phyloP scores from a whole-genome alignment of 92 coral and sea anemone genomes.

The Galaxea fascicularis region DNA sequence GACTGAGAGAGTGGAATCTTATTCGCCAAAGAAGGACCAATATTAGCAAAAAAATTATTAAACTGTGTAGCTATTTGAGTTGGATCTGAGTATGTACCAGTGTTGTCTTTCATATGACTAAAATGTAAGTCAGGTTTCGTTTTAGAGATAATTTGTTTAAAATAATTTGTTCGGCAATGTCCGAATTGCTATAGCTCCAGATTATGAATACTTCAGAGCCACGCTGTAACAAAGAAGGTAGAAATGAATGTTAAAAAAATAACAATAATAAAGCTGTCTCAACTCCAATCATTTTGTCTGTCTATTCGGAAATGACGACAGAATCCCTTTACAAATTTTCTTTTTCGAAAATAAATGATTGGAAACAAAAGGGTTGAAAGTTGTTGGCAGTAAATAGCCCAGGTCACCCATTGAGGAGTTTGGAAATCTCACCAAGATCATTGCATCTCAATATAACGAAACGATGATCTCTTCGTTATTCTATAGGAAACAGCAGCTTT shows the following conservation, averaged over 20 bases:
- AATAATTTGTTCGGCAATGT: neutral
- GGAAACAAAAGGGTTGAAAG: neutral
- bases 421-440: conserved; percentile 3
- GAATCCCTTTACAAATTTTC: neutral
- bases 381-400: neutral
- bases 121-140: too few relatives aligned
- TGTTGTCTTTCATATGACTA: too few relatives aligned
- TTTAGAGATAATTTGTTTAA: neutral
- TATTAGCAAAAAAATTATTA: too few relatives aligned
- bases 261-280: neutral
- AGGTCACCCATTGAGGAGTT: neutral
- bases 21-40: too few relatives aligned
- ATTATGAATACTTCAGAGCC: neutral
- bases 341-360: neutral
- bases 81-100: too few relatives aligned
- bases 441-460: conserved; percentile 5
- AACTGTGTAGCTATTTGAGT: too few relatives aligned
- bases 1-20: too few relatives aligned
- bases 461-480: neutral
- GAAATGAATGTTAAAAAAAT: neutral
- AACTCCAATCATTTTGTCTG: neutral
- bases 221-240: neutral
- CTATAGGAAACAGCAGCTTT: conserved; percentile 4
- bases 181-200: conserved; percentile 12
- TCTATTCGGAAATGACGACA: neutral